A percentile compares a stretch with the other conserved stretches of the same genome.
Evolutionary conservation across 1,140 invertebrate species (phyloP).

Genomic region (Zophobas atratus): DNA sequence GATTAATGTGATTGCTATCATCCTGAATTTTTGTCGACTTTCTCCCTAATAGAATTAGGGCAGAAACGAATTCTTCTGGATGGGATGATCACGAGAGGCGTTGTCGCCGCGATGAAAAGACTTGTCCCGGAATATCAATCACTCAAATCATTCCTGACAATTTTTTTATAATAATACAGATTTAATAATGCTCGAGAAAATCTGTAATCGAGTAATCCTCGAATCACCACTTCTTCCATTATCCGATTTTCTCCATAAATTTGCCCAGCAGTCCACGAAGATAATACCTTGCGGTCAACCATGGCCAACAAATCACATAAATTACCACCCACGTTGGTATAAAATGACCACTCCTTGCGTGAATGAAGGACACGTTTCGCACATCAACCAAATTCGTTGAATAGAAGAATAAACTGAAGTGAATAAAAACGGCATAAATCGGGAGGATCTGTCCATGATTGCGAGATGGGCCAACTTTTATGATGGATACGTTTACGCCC

Average conservation of each 20-base stretch:
- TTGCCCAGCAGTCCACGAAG: neutral
- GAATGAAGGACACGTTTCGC: slow-evolving; percentile 47
- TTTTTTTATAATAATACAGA: too few species aligned
- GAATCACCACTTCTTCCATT: too few species aligned
- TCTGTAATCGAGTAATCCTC: too few species aligned
- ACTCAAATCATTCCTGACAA: too few species aligned
- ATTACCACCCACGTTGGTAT: slow-evolving; percentile 45
- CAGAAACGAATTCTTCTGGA: neutral
- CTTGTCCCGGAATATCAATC: too few species aligned
- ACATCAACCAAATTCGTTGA: slow-evolving; percentile 35
- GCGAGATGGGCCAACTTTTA: neutral
- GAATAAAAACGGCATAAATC: slow-evolving; percentile 45
- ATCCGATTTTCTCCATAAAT: neutral
- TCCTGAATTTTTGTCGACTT: slow-evolving; percentile 8
- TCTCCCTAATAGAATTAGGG: slow-evolving; percentile 5
- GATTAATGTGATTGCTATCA: slow-evolving; percentile 24
- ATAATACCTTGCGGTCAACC: slow-evolving; percentile 41
- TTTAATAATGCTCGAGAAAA: too few species aligned
- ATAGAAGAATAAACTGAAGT: slow-evolving; percentile 41
- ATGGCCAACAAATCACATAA: slow-evolving; percentile 45
- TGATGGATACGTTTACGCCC: slow-evolving; percentile 23
- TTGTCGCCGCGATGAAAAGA: too few species aligned
- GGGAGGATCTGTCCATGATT: neutral
- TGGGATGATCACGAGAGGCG: too few species aligned
- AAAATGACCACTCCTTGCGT: slow-evolving; percentile 30